phyloP scores from a whole-genome alignment of 2,113 vertebrate species.

The Caloenas nicobarica region DNA sequence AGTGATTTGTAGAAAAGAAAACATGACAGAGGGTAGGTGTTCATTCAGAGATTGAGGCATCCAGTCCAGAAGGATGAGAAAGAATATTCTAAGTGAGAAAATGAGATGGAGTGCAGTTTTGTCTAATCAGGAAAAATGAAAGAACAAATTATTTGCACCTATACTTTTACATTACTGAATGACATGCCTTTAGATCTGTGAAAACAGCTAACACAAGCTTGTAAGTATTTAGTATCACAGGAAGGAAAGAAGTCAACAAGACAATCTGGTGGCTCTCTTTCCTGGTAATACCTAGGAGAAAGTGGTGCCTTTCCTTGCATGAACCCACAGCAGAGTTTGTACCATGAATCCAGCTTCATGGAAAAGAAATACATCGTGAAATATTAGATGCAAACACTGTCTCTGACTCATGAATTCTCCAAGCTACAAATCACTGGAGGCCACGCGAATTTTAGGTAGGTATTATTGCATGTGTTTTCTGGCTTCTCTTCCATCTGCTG shows the following conservation, averaged over 20 bases:
- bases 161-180: not conserved
- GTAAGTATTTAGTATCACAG: not conserved
- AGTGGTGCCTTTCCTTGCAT: not conserved
- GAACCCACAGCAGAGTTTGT: not conserved
- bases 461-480: not conserved
- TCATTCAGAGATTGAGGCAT: not conserved
- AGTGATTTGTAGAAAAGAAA: not conserved
- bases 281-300: not conserved
- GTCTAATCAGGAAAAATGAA: not conserved
- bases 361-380: not conserved
- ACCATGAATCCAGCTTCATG: not conserved
- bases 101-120: not conserved
- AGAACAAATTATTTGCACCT: not conserved
- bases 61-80: not conserved
- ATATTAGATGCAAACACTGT: not conserved
- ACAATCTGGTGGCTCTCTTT: not conserved
- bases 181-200: not conserved
- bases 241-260: constrained; percentile 16
- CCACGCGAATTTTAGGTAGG: not conserved
- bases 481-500: not conserved
- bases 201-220: not conserved
- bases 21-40: not conserved
- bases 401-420: not conserved
- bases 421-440: not conserved
- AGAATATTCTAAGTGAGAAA: not conserved